Conservation (phyloP, 2,888 invertebrate species). For the Cyaniris semiargus region DNA sequence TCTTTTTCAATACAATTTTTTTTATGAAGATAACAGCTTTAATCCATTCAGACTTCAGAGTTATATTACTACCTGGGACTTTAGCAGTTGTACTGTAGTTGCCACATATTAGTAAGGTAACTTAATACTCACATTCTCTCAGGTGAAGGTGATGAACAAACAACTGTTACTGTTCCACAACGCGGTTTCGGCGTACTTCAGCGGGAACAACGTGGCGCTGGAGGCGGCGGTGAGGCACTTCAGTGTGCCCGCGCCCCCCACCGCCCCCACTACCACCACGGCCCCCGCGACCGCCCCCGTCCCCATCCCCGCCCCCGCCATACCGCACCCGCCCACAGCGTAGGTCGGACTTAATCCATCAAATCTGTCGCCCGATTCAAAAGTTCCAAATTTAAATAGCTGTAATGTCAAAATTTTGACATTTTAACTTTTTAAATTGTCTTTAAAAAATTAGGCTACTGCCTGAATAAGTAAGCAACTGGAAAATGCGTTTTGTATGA, state of each 20-base stretch:
- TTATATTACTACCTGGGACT: too few relatives aligned
- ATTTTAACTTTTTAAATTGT: too few relatives aligned
- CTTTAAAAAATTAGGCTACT: too few relatives aligned
- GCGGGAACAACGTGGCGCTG: constrained; percentile 95
- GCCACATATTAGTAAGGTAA: neutral
- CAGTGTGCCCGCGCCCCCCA: constrained; percentile 85
- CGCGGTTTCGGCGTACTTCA: constrained; percentile 97
- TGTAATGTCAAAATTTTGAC: too few relatives aligned
- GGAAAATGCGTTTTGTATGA: too few relatives aligned
- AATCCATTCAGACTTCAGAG: too few relatives aligned
- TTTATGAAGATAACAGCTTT: too few relatives aligned
- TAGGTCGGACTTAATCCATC: neutral
- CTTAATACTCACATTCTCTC: constrained; percentile 37
- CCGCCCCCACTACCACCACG: constrained; percentile 39
- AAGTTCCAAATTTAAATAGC: too few relatives aligned
- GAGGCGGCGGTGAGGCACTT: constrained; percentile 97
- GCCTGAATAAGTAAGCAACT: too few relatives aligned
- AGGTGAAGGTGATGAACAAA: constrained; percentile 99
- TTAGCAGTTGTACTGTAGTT: too few relatives aligned
- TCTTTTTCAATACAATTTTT: too few relatives aligned
- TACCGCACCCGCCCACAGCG: constrained; percentile 31
- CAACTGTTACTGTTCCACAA: constrained; percentile 97
- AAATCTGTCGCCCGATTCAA: too few relatives aligned
- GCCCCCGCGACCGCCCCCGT: constrained; percentile 39
- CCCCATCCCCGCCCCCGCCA: constrained; percentile 35